Conservation (phyloP, 2,113 vertebrate species). For the Cryptotis parvus region DNA sequence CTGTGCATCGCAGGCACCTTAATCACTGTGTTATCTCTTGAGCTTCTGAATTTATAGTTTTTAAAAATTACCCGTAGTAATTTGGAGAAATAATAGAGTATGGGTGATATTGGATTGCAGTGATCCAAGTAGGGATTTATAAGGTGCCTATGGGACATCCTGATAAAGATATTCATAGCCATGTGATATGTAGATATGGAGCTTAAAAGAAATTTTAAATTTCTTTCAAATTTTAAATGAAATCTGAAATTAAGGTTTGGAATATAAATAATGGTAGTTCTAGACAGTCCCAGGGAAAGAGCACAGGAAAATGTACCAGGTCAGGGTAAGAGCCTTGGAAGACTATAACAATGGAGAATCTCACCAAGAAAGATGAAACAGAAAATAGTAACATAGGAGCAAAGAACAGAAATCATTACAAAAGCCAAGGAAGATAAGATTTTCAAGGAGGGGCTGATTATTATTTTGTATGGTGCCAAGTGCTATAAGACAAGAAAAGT, state of each 20-base stretch:
- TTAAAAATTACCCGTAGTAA: background rate
- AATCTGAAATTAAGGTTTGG: constrained; percentile 6
- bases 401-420: background rate
- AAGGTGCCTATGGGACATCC: background rate
- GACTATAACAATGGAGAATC: constrained; percentile 28
- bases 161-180: background rate
- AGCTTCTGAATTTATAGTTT: background rate
- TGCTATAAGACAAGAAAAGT: constrained; percentile 21
- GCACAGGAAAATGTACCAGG: background rate
- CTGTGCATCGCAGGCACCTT: too few relatives aligned
- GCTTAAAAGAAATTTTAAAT: background rate
- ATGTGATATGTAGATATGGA: background rate
- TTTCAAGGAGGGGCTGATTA: constrained; percentile 38
- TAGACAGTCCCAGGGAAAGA: background rate
- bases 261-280: constrained; percentile 8
- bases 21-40: too few relatives aligned
- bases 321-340: constrained; percentile 25
- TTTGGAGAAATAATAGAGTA: background rate
- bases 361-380: constrained; percentile 21
- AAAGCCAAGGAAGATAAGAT: constrained; percentile 29
- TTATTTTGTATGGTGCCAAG: constrained; percentile 40
- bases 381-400: constrained; percentile 62
- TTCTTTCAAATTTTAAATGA: too few relatives aligned
- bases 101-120: background rate
- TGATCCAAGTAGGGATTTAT: background rate